phyloP scores from a whole-genome alignment of 2,888 invertebrate genomes.

The Caenorhabditis japonica region DNA sequence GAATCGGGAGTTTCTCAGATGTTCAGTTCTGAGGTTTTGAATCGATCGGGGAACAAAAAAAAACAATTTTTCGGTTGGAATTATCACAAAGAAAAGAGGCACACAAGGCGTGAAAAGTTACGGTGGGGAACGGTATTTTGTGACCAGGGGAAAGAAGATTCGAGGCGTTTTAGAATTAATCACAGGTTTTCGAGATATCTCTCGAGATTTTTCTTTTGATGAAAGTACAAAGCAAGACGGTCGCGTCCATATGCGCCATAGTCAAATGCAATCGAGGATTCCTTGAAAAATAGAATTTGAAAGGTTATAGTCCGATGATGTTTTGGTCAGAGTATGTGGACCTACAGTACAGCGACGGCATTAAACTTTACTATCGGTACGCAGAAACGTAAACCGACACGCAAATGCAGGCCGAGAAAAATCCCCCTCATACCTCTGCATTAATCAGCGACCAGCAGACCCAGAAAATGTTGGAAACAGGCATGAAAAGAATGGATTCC shows the following conservation, averaged over 20 bases:
- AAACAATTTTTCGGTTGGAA: too few species aligned
- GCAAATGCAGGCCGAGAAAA: neutral
- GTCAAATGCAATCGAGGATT: constrained; percentile 60
- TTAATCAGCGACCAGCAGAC: constrained; percentile 65
- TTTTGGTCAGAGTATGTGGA: too few species aligned
- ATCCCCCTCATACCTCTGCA: constrained; percentile 49
- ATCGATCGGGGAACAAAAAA: too few species aligned
- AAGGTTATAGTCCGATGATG: too few species aligned
- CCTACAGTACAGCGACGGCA: too few species aligned
- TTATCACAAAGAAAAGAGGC: constrained; percentile 25
- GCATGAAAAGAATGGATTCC: constrained; percentile 66
- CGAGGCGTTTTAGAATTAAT: constrained; percentile 5
- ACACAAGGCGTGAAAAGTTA: neutral
- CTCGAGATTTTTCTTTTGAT: constrained; percentile 58
- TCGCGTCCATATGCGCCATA: constrained; percentile 64
- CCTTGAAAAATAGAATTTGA: constrained; percentile 18
- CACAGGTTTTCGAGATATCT: constrained; percentile 49
- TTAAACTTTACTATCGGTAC: neutral
- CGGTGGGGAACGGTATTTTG: neutral
- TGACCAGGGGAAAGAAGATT: neutral
- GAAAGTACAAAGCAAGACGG: constrained; percentile 65
- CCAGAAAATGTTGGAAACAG: constrained; percentile 67
- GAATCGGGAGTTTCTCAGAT: neutral
- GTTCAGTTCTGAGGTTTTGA: too few species aligned
- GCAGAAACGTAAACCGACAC: neutral